Base-by-base conservation (phyloP, 2,113 vertebrate species). In the Plecotus auritus region DNA sequence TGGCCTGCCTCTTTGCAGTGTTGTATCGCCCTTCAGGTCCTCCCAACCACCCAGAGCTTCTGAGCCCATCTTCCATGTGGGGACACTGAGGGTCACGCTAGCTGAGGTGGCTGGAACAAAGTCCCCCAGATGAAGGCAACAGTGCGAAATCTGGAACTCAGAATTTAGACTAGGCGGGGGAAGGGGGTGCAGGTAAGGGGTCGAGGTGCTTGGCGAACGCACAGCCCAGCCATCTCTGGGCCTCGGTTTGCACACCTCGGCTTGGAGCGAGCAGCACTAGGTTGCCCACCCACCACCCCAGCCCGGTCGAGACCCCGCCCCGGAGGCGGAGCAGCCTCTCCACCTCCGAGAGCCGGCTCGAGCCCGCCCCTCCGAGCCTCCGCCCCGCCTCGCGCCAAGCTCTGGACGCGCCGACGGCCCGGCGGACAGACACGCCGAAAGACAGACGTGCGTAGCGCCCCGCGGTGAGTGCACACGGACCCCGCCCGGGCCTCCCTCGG, bases 391-490 rank as follows among this genome's bases (percentile, higher is more conserved):
- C 49, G 86, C 96, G 77, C 91, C 0, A 12, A 80, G 23, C 86
- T 93, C 67, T 9, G 10, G 86, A 83, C 64, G 64, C 76, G 69
- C 93, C 76, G 92, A 93, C 90, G 42, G 93, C 18, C 22, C 6
- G 7, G 40, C 59, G 0, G 92, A 40, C 45, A 13, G 35, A 76
- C 83, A 4, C 28, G 14, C 18, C 37, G 20, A 17, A 54, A 10
- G 84, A 28, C 23, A 2, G 40, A 70, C 30, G 30, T 10, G 42
- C 35, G 7, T 9, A 86, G 77, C n/a, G 51, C 78, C 0, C 67
- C 26, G 74, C 37, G 92, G 97, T 97, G 88, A 97, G 96, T 96
- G 66, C 90, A 2, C 32, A 30, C 40, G 1, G 35, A 2, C 42
- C 45, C 37, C 51, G 1, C 30, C 47, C 16, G 10, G 3, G 28